Base-by-base conservation (phyloP, 2,888 invertebrate species). In the Caradrina kadenii region DNA sequence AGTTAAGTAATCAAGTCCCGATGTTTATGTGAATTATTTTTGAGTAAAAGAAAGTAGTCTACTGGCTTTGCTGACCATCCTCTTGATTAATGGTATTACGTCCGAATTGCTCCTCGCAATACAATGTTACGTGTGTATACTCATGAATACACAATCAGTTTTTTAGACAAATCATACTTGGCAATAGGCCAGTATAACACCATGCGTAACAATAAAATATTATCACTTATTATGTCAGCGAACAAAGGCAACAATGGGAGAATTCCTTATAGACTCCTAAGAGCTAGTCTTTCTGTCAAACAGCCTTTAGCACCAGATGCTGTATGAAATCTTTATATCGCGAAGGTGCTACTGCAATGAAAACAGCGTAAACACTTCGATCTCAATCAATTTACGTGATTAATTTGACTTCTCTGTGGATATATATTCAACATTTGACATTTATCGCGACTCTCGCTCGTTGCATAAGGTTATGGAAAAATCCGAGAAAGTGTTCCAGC, bases 101-200 rank as follows among this genome's bases (percentile, higher is more conserved):
- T 31, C 26, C 39, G 62, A 50, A 13, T 55, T 13, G 39, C 55
- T 31, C 26, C 11, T 22, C 49, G 45, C 35, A 42, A 50, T 58
- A 35, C 26, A 35, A 49, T 48, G 49, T 48, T 53, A 53, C 21
- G 17, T 62, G 49, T n/a, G 35, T 64, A 58, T 39, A 31, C 69
- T 58, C n/a, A 65, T 65, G 76, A 76, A 75, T 71, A 62, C 21
- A 55, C 1, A 55, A 65, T 59, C 58, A 63, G 21, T 45, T 71
- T 75, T 71, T 71, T 71, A 63, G 21, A 31, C 61, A 54, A 54
- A 64, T 45, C 45, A 42, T 4, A 50, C 31, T 69, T 76, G 71
- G 75, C 76, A 52, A 55, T 61, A 74, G n/a, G 50, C 76, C 74
- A 76, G 52, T 42, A 68, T 35, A 66, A 35, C 26, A 54, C 54